Percentiles rank a stretch among this genome's conserved stretches.
phyloP scores from a whole-genome alignment of 2,797 vertebrate genomes.

The Antrozous pallidus region DNA sequence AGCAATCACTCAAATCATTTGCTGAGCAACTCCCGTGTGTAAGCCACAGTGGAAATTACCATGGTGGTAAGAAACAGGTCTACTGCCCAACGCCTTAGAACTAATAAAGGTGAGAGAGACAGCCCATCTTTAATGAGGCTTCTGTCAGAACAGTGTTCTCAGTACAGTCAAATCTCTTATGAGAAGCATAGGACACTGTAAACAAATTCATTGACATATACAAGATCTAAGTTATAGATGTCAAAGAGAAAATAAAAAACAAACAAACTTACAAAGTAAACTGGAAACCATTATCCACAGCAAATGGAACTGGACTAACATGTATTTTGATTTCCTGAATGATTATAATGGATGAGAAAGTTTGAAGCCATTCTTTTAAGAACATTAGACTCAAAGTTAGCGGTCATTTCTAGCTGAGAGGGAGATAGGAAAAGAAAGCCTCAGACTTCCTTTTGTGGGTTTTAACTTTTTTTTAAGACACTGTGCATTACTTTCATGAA shows the following conservation, averaged over 20 bases:
- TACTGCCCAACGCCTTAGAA: neutral
- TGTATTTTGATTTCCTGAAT: neutral
- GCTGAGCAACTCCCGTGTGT: neutral
- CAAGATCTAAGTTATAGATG: neutral
- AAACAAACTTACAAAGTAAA: neutral
- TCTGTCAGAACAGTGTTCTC: neutral
- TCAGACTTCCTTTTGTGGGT: constrained; percentile 69
- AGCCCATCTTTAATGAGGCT: neutral
- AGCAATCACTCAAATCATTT: neutral
- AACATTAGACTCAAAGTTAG: constrained; percentile 34
- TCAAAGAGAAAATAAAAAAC: constrained; percentile 12
- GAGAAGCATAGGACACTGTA: neutral
- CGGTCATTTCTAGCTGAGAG: constrained; percentile 31
- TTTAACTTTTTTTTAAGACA: constrained; percentile 55
- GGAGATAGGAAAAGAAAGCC: constrained; percentile 29
- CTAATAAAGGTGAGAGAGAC: neutral
- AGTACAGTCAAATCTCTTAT: neutral
- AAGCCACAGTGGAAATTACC: neutral
- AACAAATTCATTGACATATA: neutral
- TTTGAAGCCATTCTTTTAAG: constrained; percentile 58
- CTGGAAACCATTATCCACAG: neutral
- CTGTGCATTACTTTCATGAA: constrained; percentile 19
- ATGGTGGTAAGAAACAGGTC: neutral
- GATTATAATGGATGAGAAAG: constrained; percentile 1
- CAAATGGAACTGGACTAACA: neutral